These are phyloP conservation scores for Lytechinus pictus DNA, from an alignment of 35 echinoderm and acorn worm species.

Conservation along the genomic window DNA sequence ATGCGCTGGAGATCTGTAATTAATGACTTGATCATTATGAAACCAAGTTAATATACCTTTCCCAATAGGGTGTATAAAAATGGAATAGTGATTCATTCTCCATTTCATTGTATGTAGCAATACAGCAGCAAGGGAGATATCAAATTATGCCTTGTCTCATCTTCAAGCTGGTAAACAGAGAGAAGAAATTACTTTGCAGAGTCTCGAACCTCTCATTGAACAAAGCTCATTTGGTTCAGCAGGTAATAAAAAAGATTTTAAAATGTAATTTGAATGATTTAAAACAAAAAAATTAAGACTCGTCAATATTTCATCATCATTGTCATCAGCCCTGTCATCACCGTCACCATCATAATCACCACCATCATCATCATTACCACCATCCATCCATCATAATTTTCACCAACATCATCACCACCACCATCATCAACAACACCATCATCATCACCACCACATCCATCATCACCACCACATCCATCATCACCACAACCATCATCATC, in stretches of 20 bases:
- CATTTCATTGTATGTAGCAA: constrained; percentile 53
- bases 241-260: constrained; percentile 33
- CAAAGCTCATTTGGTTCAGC: constrained; percentile 52
- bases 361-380: too few species aligned
- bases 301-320: too few species aligned
- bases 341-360: too few species aligned
- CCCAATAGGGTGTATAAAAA: background rate
- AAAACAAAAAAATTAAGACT: too few species aligned
- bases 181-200: constrained; percentile 66
- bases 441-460: too few species aligned
- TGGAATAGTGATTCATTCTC: background rate
- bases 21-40: background rate
- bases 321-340: too few species aligned
- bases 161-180: constrained; percentile 35
- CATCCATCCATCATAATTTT: too few species aligned
- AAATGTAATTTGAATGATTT: background rate
- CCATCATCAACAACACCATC: too few species aligned
- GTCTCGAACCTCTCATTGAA: constrained; percentile 67
- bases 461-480: background rate
- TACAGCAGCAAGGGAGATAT: constrained; percentile 65
- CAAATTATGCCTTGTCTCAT: constrained; percentile 30
- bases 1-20: too few species aligned
- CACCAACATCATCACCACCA: too few species aligned
- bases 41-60: background rate
- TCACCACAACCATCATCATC: too few species aligned